Evolutionary conservation across 2,113 vertebrate genomes (phyloP).

Genomic region (Sylvia atricapilla): DNA sequence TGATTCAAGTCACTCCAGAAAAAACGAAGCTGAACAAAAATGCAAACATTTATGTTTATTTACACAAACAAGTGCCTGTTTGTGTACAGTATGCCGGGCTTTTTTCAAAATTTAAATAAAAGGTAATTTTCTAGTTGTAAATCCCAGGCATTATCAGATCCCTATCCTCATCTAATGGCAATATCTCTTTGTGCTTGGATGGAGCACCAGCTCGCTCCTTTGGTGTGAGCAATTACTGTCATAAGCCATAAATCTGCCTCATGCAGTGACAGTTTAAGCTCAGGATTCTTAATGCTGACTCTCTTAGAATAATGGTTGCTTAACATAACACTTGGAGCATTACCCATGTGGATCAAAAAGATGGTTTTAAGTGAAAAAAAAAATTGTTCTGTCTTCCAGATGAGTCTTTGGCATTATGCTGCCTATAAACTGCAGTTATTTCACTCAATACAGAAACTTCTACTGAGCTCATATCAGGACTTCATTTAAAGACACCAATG

Average conservation of each 20-base stretch:
- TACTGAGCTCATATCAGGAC: background rate
- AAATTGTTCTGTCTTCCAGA: background rate
- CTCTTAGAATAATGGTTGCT: conserved; percentile 44
- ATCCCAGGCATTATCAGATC: background rate
- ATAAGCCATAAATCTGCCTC: conserved; percentile 30
- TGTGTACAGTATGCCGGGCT: background rate
- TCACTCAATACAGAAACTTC: background rate
- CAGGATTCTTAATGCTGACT: background rate
- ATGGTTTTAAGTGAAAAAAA: background rate
- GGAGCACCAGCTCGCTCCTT: background rate
- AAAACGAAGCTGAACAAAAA: background rate
- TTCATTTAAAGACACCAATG: background rate
- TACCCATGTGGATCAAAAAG: conserved; percentile 38
- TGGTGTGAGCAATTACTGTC: conserved; percentile 30
- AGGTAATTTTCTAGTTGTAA: background rate
- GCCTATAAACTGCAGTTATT: background rate
- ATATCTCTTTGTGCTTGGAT: background rate
- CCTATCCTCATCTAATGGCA: background rate
- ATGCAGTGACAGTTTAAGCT: background rate
- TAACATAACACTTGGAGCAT: conserved; percentile 29
- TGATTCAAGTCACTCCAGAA: background rate
- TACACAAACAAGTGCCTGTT: background rate
- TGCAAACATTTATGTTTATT: background rate
- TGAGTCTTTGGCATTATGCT: background rate
- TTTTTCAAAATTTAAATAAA: background rate